phyloP scores from a whole-genome alignment of 2,113 vertebrate species.

The Aptenodytes patagonicus region DNA sequence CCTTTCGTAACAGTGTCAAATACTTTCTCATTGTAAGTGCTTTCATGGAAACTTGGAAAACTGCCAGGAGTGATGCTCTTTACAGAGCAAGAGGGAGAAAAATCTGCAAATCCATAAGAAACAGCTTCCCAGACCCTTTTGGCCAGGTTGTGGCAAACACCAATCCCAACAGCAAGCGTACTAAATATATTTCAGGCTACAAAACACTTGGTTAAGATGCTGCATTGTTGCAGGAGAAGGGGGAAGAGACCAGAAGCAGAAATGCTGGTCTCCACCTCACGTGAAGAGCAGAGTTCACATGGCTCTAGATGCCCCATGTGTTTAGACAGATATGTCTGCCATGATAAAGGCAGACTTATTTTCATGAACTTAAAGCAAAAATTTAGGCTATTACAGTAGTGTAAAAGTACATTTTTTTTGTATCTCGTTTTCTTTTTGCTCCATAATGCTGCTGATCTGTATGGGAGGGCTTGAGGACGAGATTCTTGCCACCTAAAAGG shows the following conservation, averaged over 20 bases:
- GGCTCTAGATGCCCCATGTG: not conserved
- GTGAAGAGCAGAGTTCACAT: not conserved
- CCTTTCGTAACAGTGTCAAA: not conserved
- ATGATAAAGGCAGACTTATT: not conserved
- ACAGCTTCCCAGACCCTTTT: not conserved
- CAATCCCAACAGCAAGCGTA: not conserved
- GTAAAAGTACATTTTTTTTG: not conserved
- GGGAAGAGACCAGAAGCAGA: not conserved
- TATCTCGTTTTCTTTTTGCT: not conserved
- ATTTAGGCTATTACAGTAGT: not conserved
- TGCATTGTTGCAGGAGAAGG: not conserved
- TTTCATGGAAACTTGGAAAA: not conserved
- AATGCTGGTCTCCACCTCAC: not conserved
- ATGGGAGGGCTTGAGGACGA: not conserved
- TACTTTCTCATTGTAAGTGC: not conserved
- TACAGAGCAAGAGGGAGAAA: not conserved
- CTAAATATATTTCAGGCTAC: not conserved
- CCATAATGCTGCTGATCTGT: not conserved
- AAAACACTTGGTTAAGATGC: not conserved
- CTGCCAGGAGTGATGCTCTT: not conserved
- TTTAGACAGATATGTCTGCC: not conserved
- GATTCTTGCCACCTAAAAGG: not conserved
- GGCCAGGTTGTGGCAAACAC: not conserved
- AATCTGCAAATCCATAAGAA: not conserved
- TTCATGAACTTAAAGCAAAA: not conserved